Base-by-base conservation (phyloP, 2,797 vertebrate genomes). In the Hozukius guyotensis region DNA sequence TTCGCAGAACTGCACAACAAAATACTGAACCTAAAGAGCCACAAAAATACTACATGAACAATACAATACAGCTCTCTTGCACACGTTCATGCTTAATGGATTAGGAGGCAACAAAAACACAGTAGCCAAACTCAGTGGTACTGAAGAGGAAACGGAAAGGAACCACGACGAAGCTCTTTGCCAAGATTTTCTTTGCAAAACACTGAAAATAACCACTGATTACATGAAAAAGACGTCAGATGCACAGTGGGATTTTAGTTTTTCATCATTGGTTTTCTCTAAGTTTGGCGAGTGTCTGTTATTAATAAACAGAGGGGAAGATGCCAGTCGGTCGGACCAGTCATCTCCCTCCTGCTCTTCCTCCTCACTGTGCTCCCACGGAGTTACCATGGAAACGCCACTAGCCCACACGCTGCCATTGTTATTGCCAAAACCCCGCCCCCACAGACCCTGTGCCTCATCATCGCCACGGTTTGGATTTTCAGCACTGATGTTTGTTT, bases 361-460 rank as follows among this genome's bases (percentile, higher is more conserved):
- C 64, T 76, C 78, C 72, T 89, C 83, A 77, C 52, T 89, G 86
- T 69, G 49, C 83, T 82, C 86, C 79, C 70, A 76, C 72, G 5
- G 59, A 34, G 88, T 95, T 85, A 88, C 94, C 90, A 91, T 94
- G 84, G 93, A 89, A 94, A 95, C 90, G 29, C 66, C 82, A 78
- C 63, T 70, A 80, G 83, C 91, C 92, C 90, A 92, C 90, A 92
- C 75, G 67, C 76, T 87, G 83, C 83, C 74, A 83, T 87, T 89
- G 82, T 83, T 91, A 78, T 78, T 75, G 77, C 82, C 79, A 85
- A 88, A 85, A 80, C 66, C 62, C 75, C 13, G 9, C 90, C 90
- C 78, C 72, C 76, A 62, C 86, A 87, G 75, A 86, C 75, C 46
- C 69, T 42, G 61, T 16, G 25, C 66, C 74, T 80, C 73, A 4